Conservation (phyloP, 2,113 vertebrate species). For the Macquaria ambigua region DNA sequence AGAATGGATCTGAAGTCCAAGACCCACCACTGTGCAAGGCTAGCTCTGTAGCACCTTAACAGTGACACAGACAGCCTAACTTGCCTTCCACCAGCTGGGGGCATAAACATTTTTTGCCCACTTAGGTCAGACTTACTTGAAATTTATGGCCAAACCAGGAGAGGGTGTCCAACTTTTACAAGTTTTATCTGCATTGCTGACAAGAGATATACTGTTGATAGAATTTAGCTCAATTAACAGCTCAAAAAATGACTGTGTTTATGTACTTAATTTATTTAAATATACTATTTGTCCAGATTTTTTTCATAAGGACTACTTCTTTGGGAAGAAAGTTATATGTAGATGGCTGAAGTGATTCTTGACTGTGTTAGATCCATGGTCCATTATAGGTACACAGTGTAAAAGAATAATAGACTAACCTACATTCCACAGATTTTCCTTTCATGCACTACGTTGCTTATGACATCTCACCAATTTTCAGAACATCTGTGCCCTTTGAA, state of each 20-base stretch:
- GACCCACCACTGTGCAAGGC: too few species aligned
- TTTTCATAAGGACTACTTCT: neutral
- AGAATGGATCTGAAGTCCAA: too few species aligned
- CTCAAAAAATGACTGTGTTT: neutral
- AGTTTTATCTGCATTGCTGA: neutral
- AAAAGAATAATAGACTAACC: neutral
- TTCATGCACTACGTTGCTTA: neutral
- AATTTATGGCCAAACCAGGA: too few species aligned
- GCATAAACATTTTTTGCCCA: too few species aligned
- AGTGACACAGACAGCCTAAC: too few species aligned
- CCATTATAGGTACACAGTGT: neutral
- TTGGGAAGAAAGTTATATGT: too few species aligned
- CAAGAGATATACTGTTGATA: neutral
- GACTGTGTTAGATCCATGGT: neutral
- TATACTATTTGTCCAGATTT: too few species aligned
- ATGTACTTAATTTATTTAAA: neutral
- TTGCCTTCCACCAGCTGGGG: too few species aligned
- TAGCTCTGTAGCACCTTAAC: too few species aligned
- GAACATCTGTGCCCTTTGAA: neutral
- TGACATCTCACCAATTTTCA: neutral
- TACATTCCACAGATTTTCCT: neutral
- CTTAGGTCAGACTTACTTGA: too few species aligned
- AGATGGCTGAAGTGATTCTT: neutral
- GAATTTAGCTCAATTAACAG: neutral
- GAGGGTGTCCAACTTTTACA: neutral